Evolutionary conservation across 2,888 invertebrate species (phyloP).

Genomic region (Sesamia inferens): DNA sequence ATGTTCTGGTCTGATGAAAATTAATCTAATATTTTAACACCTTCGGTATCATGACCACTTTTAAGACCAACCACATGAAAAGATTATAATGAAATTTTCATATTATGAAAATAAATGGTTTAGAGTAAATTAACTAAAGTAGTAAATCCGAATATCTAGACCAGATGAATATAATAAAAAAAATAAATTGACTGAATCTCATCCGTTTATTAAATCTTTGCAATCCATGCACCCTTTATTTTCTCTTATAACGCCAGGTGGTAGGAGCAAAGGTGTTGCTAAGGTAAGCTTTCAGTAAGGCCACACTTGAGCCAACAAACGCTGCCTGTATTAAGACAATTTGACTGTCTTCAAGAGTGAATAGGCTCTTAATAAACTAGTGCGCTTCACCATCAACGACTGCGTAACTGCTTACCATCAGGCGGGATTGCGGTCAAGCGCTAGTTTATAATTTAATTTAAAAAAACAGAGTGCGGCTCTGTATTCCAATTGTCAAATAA

Average conservation of each 20-base stretch:
- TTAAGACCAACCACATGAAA: not conserved
- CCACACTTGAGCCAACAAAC: not conserved
- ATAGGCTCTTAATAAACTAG: no score
- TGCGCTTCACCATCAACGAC: no score
- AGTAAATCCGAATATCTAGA: not conserved
- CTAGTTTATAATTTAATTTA: no score
- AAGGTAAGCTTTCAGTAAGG: no score
- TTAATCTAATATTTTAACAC: conserved; percentile 8
- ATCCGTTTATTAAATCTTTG: not conserved
- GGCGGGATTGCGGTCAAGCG: no score
- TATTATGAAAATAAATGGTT: not conserved
- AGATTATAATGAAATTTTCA: not conserved
- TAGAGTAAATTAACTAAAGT: not conserved
- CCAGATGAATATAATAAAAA: not conserved
- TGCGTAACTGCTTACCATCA: no score
- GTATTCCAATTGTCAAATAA: conserved; percentile 59
- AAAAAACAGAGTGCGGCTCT: conserved; percentile 53
- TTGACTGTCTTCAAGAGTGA: no score
- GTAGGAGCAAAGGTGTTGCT: no score
- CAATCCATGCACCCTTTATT: not conserved
- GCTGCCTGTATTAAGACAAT: not conserved
- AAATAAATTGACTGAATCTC: not conserved
- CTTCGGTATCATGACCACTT: not conserved
- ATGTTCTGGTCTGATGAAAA: conserved; percentile 14
- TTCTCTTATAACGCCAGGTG: no score